Evolutionary conservation across 2,113 vertebrate species (phyloP).

Genomic region (Cheirogaleus medius): DNA sequence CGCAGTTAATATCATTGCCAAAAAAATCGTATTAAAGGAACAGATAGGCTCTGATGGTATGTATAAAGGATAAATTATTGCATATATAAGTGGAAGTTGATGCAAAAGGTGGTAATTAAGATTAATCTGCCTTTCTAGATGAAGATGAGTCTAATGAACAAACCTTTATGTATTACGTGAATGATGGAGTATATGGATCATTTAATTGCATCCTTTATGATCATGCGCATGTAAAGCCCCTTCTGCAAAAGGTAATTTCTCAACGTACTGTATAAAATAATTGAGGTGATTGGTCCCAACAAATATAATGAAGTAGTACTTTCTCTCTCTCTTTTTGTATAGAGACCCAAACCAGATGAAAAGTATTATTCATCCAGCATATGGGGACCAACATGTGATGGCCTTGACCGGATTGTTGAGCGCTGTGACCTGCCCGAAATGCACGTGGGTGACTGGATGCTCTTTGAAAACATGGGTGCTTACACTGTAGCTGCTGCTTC

Average conservation of each 20-base stretch:
- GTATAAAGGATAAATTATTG: neutral
- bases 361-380: slow-evolving; percentile 93
- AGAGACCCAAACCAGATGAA: slow-evolving; percentile 96
- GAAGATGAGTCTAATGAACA: slow-evolving; percentile 91
- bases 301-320: neutral
- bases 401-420: slow-evolving; percentile 96
- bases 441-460: slow-evolving; percentile 96
- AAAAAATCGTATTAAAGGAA: slow-evolving; percentile 94
- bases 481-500: slow-evolving; percentile 97
- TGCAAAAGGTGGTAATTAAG: neutral
- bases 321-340: neutral
- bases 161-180: slow-evolving; percentile 98
- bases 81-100: rapidly evolving
- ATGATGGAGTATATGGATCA: slow-evolving; percentile 98
- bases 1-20: slow-evolving; percentile 97
- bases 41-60: slow-evolving; percentile 89
- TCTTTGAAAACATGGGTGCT: slow-evolving; percentile 98
- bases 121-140: slow-evolving; percentile 83
- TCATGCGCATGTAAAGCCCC: slow-evolving; percentile 94
- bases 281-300: rapidly evolving
- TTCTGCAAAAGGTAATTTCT: slow-evolving; percentile 91
- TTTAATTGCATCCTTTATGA: slow-evolving; percentile 98
- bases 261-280: rapidly evolving
- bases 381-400: slow-evolving; percentile 98
- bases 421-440: slow-evolving; percentile 92